phyloP scores from a whole-genome alignment of 2,113 vertebrate genomes.

The Hassar affinis region DNA sequence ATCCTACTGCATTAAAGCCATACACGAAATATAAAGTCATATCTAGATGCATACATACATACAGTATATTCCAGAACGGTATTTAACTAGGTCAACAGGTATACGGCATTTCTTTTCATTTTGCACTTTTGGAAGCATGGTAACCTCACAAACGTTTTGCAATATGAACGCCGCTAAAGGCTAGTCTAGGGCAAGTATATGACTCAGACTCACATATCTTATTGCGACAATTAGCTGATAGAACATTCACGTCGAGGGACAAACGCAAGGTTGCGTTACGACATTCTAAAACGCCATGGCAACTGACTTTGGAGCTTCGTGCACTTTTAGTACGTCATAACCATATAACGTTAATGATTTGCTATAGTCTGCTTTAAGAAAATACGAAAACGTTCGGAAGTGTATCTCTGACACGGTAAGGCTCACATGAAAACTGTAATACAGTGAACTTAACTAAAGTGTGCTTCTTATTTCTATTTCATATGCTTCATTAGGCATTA shows the following conservation, averaged over 20 bases:
- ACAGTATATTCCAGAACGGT: neutral
- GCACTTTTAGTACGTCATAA: neutral
- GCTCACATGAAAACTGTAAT: neutral
- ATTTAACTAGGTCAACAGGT: neutral
- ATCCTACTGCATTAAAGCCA: neutral
- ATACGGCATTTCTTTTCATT: neutral
- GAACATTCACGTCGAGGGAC: neutral
- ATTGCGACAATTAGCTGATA: neutral
- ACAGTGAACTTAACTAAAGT: neutral
- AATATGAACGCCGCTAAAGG: neutral
- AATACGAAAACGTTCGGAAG: neutral
- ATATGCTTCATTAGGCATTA: neutral
- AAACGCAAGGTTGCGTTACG: neutral
- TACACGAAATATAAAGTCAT: neutral
- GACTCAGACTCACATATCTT: neutral
- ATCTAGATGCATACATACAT: neutral
- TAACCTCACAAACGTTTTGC: neutral
- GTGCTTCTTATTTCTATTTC: neutral
- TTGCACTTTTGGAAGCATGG: neutral
- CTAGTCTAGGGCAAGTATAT: neutral
- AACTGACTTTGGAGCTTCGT: neutral
- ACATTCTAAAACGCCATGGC: neutral
- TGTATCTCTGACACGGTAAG: neutral
- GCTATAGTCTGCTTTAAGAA: neutral
- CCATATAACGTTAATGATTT: conserved; percentile 1